phyloP scores from a whole-genome alignment of 2,888 invertebrate genomes.

The Nemapogon koenigi region DNA sequence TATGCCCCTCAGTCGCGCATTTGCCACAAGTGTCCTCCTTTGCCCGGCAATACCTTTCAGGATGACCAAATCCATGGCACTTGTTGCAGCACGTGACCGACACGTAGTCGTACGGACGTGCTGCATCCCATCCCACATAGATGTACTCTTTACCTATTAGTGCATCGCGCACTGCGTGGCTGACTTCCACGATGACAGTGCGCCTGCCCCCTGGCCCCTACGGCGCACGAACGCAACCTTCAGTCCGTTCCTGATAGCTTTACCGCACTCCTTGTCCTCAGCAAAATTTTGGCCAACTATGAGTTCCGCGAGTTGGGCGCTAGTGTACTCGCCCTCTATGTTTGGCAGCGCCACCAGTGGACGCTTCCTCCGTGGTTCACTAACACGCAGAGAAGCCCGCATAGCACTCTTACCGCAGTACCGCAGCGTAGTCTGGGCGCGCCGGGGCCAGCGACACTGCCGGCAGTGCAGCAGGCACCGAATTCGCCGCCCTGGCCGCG shows the following conservation, averaged over 20 bases:
- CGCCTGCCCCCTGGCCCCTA: not conserved
- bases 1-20: slow-evolving; percentile 19
- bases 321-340: too few species aligned
- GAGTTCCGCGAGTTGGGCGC: too few species aligned
- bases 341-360: not conserved
- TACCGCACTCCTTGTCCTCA: accelerated
- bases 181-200: slow-evolving; percentile 14
- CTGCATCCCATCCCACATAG: slow-evolving; percentile 18
- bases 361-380: not conserved
- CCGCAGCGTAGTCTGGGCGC: too few species aligned
- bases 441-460: too few species aligned
- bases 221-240: slow-evolving; percentile 2
- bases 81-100: slow-evolving; percentile 19
- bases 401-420: too few species aligned
- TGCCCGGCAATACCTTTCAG: too few species aligned
- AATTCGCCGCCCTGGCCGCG: too few species aligned
- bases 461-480: too few species aligned
- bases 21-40: slow-evolving; percentile 20
- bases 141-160: too few species aligned
- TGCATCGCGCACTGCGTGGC: slow-evolving; percentile 1
- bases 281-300: slow-evolving; percentile 7
- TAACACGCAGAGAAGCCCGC: too few species aligned
- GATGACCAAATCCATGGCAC: slow-evolving; percentile 26
- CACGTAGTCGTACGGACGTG: slow-evolving; percentile 8
- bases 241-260: not conserved